Evolutionary conservation across 23 tunicate genomes (phyloP), one percentile per base, ranked within the genome.

Genomic region (Phallusia fumigata): DNA sequence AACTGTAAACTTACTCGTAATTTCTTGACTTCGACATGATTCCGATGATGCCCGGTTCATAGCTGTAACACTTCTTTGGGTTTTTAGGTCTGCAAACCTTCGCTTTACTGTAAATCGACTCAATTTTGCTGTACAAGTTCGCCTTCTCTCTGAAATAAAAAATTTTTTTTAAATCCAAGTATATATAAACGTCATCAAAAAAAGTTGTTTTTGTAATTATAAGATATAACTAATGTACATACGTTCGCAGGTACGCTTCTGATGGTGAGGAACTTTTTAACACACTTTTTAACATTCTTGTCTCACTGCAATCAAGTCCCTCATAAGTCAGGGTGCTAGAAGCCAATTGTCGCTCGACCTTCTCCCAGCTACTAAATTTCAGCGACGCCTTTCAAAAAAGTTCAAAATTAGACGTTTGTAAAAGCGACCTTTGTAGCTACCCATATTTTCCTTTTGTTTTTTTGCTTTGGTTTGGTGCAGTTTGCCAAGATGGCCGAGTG

Each of bases 101-200:
- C 0, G 95, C 95, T 77, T 90, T 86, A 75, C 90, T 86, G 87
- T 90, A 90, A 32, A 86, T 77, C 33, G 53, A 30, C 73, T 77
- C 64, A 19, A 86, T 82, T 76, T 77, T 81, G 80, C 53, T 75
- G 65, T 30, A 24, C 72, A 90, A 72, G 30, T 40, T 65, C 0
- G 33, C 73, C 28, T 31, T 47, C 45, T 90, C 75, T 36, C 95
- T 88, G 34, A 18, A 75, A 81, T 26, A 65, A 65, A 65, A 26
- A 26, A n/a, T n/a, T 35, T 8, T 36, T 13, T 15, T 51, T 15
- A 13, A 51, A 51, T 51, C 58, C 15, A n/a, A n/a, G n/a, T n/a
- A n/a, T n/a, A n/a, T n/a, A n/a, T n/a, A n/a, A n/a, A n/a, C n/a
- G n/a, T n/a, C n/a, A 40, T 40, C 8, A 5, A 40, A 10, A 3